Conservation (phyloP, 2,888 invertebrate genomes). For the Torymus tubicola region DNA sequence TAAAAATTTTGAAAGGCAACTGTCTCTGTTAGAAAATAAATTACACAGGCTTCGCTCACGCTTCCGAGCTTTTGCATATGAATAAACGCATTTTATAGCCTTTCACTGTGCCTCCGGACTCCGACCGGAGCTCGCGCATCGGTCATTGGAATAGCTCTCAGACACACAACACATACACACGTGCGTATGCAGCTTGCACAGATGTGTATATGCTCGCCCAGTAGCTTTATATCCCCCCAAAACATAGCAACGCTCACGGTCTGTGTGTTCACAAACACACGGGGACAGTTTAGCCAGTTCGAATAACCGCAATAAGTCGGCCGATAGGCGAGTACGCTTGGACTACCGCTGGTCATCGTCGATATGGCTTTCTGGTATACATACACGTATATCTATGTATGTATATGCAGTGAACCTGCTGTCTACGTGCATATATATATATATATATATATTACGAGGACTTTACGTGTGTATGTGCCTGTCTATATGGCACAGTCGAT, state of each 20-base stretch:
- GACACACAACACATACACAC: no score
- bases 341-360: background rate
- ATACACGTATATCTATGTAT: background rate
- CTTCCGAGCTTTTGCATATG: no score
- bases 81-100: no score
- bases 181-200: no score
- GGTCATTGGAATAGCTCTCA: background rate
- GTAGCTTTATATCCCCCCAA: no score
- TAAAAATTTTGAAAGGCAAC: no score
- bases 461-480: background rate
- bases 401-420: background rate
- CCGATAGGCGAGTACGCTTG: background rate
- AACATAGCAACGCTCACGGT: background rate
- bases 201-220: no score
- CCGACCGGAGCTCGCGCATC: background rate
- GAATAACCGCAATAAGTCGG: constrained; percentile 47
- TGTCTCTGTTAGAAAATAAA: no score
- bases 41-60: no score
- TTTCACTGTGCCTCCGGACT: no score
- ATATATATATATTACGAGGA: constrained; percentile 16
- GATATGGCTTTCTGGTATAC: constrained; percentile 5
- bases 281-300: constrained; percentile 17
- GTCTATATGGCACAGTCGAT: background rate
- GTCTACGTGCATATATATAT: background rate
- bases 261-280: constrained; percentile 28